A percentile compares a stretch with the other conserved stretches of the same genome.
Conservation (phyloP, 2,888 invertebrate genomes). For the Athalia circularis region DNA sequence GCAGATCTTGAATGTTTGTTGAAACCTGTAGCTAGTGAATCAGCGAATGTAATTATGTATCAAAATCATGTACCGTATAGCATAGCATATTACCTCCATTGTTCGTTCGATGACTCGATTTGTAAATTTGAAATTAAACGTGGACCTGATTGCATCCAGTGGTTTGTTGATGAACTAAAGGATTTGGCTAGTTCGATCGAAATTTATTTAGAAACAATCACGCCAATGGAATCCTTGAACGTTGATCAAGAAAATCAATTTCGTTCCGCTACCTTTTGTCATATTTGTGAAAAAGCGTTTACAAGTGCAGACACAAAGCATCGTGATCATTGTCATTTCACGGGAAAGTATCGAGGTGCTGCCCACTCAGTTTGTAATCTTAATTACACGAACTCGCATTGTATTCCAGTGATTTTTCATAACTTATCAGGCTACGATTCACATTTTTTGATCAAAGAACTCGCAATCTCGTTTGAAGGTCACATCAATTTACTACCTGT, state of each 20-base stretch:
- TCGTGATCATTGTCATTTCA: slow-evolving; percentile 54
- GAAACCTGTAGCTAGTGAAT: neutral
- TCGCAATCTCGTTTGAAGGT: slow-evolving; percentile 53
- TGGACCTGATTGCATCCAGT: no score
- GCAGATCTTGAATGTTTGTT: slow-evolving; percentile 2
- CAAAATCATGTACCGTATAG: neutral
- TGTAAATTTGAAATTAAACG: neutral
- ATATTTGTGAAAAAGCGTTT: slow-evolving; percentile 53
- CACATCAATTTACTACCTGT: slow-evolving; percentile 52
- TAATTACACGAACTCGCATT: slow-evolving; percentile 52
- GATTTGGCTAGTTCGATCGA: neutral
- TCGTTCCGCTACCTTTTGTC: slow-evolving; percentile 46
- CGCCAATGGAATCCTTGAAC: slow-evolving; percentile 4
- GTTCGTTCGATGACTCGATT: neutral
- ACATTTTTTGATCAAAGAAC: slow-evolving; percentile 57
- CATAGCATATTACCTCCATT: neutral
- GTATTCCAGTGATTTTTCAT: slow-evolving; percentile 51
- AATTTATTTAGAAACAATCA: neutral
- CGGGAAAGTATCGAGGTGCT: slow-evolving; percentile 52
- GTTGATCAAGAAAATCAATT: slow-evolving; percentile 35
- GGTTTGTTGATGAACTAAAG: neutral
- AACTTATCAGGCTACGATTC: slow-evolving; percentile 59
- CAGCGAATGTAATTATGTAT: neutral
- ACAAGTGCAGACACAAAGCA: slow-evolving; percentile 36
- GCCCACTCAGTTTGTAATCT: slow-evolving; percentile 57